phyloP scores from a whole-genome alignment of 1,140 invertebrate species.

The Sycophaga agraensis region DNA sequence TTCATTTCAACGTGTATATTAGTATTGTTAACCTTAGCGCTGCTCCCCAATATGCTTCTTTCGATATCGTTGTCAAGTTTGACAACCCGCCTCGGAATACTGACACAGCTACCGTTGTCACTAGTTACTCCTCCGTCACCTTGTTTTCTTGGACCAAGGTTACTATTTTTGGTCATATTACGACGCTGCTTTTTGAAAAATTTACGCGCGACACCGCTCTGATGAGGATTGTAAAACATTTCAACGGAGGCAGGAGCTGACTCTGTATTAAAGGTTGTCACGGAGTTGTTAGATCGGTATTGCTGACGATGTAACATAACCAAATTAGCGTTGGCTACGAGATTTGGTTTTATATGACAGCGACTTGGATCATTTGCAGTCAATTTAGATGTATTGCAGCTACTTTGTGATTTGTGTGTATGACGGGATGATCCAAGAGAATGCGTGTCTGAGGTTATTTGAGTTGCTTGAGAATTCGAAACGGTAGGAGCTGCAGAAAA shows the following conservation, averaged over 20 bases:
- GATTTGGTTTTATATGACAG: conserved; percentile 27
- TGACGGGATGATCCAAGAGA: conserved; percentile 48
- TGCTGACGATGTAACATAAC: conserved; percentile 70
- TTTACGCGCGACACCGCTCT: conserved; percentile 87
- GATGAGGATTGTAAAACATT: conserved; percentile 90
- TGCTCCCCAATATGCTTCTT: conserved; percentile 66
- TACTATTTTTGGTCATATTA: conserved; percentile 70
- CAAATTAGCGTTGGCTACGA: conserved; percentile 63
- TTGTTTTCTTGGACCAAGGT: conserved; percentile 67
- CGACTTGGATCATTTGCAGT: conserved; percentile 34
- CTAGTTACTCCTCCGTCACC: conserved; percentile 65
- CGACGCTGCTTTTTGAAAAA: conserved; percentile 87
- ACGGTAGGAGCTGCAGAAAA: conserved; percentile 34
- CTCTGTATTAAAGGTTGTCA: conserved; percentile 69
- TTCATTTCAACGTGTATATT: conserved; percentile 72
- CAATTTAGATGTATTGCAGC: conserved; percentile 42
- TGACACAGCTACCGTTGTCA: conserved; percentile 57
- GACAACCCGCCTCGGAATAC: conserved; percentile 54
- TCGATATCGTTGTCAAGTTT: conserved; percentile 62
- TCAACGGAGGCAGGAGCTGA: conserved; percentile 64
- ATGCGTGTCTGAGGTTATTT: conserved; percentile 52
- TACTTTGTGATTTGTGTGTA: conserved; percentile 46
- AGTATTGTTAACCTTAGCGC: conserved; percentile 75
- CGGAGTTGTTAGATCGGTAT: conserved; percentile 68
- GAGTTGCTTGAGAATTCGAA: conserved; percentile 50